Evolutionary conservation across 2,797 vertebrate species (phyloP).

Genomic region (Selene dorsalis): DNA sequence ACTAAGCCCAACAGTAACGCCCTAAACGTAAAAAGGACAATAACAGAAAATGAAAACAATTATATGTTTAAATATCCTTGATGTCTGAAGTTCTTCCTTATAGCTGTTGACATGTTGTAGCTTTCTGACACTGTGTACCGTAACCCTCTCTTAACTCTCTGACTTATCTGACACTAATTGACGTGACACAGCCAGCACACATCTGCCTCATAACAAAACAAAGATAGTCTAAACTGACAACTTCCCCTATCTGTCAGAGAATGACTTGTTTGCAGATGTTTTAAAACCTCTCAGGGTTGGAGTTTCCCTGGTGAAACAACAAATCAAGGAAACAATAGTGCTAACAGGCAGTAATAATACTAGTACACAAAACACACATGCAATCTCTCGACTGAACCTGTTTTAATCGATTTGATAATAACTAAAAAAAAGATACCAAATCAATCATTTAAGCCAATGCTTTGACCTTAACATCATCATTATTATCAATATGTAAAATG

Average conservation of each 20-base stretch:
- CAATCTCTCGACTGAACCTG: not conserved
- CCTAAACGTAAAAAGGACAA: not conserved
- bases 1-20: not conserved
- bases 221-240: conserved; percentile 13
- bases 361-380: not conserved
- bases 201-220: conserved; percentile 2
- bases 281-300: not conserved
- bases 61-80: not conserved
- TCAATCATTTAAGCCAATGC: not conserved
- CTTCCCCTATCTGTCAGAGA: conserved; percentile 5
- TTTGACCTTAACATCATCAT: not conserved
- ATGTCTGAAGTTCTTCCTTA: not conserved
- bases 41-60: not conserved
- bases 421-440: not conserved
- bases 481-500: not conserved
- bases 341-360: not conserved
- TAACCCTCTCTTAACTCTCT: not conserved
- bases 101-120: not conserved
- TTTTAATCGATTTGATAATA: conserved; percentile 40
- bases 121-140: not conserved
- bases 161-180: not conserved
- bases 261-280: not conserved
- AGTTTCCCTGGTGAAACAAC: not conserved
- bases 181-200: not conserved
- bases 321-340: not conserved